phyloP scores from a whole-genome alignment of 1,140 invertebrate genomes.

The Telenomus remus region DNA sequence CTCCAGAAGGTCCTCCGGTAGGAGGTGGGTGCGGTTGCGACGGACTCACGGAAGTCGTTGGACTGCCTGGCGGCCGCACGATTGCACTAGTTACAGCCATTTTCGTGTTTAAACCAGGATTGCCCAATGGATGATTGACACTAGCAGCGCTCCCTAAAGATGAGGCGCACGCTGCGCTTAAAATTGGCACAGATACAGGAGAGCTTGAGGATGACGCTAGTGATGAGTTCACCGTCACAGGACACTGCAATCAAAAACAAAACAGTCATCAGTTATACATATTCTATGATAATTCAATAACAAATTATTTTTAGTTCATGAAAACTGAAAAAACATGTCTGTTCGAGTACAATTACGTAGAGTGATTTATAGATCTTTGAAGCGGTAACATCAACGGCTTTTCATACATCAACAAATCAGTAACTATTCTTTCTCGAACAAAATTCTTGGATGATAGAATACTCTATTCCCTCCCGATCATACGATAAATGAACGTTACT shows the following conservation, averaged over 20 bases:
- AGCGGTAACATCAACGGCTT: too few relatives aligned
- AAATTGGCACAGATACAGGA: conserved; percentile 74
- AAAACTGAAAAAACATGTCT: too few relatives aligned
- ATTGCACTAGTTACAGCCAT: conserved; percentile 74
- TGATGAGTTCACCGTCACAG: conserved; percentile 76
- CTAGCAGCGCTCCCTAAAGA: conserved; percentile 70
- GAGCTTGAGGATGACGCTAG: conserved; percentile 78
- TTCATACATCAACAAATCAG: too few relatives aligned
- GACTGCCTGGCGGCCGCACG: conserved; percentile 70
- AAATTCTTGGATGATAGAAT: too few relatives aligned
- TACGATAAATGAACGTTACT: conserved; percentile 45
- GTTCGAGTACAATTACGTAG: too few relatives aligned
- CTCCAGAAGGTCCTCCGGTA: conserved; percentile 74
- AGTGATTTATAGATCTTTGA: too few relatives aligned
- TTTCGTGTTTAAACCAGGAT: conserved; percentile 68
- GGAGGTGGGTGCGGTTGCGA: conserved; percentile 77
- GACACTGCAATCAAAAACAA: conserved; percentile 66
- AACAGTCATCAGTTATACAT: too few relatives aligned
- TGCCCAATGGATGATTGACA: conserved; percentile 65
- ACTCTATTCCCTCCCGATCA: neutral
- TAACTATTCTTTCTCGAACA: too few relatives aligned
- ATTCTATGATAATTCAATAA: too few relatives aligned
- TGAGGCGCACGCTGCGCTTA: conserved; percentile 71
- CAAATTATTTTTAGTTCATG: too few relatives aligned
- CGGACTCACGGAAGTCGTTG: conserved; percentile 69